These are phyloP conservation scores for Rhineura floridana DNA, from an alignment of 2,113 vertebrate species.

Conservation along the genomic window DNA sequence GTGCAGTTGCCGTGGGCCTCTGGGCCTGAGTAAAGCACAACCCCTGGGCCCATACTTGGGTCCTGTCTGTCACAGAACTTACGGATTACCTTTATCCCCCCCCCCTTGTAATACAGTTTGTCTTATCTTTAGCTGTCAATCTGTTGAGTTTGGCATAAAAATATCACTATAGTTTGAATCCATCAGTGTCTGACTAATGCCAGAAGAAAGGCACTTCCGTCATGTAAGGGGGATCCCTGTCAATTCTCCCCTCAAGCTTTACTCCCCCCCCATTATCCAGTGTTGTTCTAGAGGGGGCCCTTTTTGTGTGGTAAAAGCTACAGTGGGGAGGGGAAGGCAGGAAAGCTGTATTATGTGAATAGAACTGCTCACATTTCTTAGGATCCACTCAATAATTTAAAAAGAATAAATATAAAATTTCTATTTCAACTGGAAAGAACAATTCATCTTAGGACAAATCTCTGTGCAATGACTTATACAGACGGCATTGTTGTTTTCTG, in stretches of 20 bases:
- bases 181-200: not conserved
- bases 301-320: not conserved
- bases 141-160: not conserved
- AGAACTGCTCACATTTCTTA: not conserved
- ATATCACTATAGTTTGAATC: not conserved
- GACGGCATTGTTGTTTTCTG: not conserved
- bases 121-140: not conserved
- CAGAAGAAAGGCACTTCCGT: not conserved
- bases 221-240: no score
- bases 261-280: accelerated
- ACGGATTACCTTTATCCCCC: not conserved
- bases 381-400: not conserved
- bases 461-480: not conserved
- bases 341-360: not conserved
- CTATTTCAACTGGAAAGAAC: not conserved
- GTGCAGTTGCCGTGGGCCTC: not conserved
- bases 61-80: no score
- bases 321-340: not conserved
- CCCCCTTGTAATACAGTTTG: not conserved
- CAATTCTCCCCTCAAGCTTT: not conserved
- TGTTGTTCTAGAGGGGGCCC: not conserved
- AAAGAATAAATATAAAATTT: not conserved
- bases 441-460: not conserved
- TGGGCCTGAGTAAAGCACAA: no score
- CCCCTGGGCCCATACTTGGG: no score